A percentile compares a stretch with the other conserved stretches of the same genome.
Evolutionary conservation across 2,888 invertebrate genomes (phyloP).

Genomic region (Papilio protenor): DNA sequence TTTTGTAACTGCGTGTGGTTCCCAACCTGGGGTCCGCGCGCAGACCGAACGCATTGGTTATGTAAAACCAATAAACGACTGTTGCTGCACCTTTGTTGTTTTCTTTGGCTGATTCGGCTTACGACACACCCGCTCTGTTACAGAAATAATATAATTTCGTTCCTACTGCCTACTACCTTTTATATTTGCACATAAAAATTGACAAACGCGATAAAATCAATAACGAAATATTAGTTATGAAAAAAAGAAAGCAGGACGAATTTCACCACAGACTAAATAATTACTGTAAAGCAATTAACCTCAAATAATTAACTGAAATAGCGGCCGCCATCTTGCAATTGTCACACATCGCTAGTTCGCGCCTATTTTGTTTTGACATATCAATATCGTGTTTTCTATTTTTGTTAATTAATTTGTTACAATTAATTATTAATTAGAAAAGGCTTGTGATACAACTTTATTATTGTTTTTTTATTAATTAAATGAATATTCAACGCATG

Average conservation of each 20-base stretch:
- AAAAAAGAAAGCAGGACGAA: slow-evolving; percentile 27
- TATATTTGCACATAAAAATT: not conserved
- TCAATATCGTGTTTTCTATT: not conserved
- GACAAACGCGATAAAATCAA: not conserved
- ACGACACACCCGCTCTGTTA: too few relatives aligned
- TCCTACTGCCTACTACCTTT: too few relatives aligned
- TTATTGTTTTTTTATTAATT: too few relatives aligned
- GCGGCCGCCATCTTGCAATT: slow-evolving; percentile 37
- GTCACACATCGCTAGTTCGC: slow-evolving; percentile 27
- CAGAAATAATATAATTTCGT: too few relatives aligned
- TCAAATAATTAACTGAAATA: slow-evolving; percentile 8
- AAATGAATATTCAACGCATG: too few relatives aligned
- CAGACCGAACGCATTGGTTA: too few relatives aligned
- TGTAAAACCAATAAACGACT: too few relatives aligned
- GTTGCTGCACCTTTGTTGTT: too few relatives aligned
- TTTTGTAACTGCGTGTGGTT: too few relatives aligned
- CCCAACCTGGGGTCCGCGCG: too few relatives aligned
- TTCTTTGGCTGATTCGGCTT: too few relatives aligned
- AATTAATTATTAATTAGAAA: not conserved
- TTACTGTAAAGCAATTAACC: slow-evolving; percentile 17
- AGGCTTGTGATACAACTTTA: too few relatives aligned
- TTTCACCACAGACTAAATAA: slow-evolving; percentile 18
- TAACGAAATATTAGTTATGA: slow-evolving; percentile 13
- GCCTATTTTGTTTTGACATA: slow-evolving; percentile 12
- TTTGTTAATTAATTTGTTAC: not conserved